phyloP scores from a whole-genome alignment of 2,888 invertebrate species.

The Strigamia transsilvanica region DNA sequence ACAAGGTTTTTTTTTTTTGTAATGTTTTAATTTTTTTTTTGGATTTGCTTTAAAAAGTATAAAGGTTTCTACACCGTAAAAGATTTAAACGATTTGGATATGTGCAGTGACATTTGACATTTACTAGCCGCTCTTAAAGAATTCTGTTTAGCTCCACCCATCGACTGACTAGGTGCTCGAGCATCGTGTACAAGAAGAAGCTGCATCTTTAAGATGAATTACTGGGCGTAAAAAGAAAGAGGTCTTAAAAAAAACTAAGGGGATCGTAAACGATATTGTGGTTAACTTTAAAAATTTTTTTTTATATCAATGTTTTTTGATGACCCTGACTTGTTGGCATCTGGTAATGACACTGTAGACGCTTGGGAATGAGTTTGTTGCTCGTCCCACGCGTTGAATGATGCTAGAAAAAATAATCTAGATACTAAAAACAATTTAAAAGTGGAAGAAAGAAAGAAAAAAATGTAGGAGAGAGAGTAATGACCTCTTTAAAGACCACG shows the following conservation, averaged over 20 bases:
- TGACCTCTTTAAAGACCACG: slow-evolving; percentile 18
- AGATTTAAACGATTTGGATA: neutral
- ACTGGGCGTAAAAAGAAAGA: neutral
- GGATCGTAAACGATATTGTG: slow-evolving; percentile 1
- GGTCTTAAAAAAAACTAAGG: neutral
- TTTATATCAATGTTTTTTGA: slow-evolving; percentile 3
- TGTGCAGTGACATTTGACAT: slow-evolving; percentile 36
- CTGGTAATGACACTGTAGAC: slow-evolving; percentile 44
- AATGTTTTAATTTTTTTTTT: too few relatives aligned
- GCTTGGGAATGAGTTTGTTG: slow-evolving; percentile 33
- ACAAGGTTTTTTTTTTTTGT: neutral
- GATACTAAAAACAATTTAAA: neutral
- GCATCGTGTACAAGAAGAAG: slow-evolving; percentile 1
- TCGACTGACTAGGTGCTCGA: slow-evolving; percentile 27
- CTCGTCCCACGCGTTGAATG: slow-evolving; percentile 9
- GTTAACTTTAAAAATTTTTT: neutral
- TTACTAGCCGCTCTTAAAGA: slow-evolving; percentile 23
- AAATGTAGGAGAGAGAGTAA: slow-evolving; percentile 43
- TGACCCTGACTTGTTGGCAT: slow-evolving; percentile 25
- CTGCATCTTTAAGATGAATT: slow-evolving; percentile 34
- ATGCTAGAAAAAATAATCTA: slow-evolving; percentile 6
- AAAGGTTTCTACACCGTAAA: too few relatives aligned
- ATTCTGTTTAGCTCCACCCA: slow-evolving; percentile 25
- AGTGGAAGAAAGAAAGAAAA: neutral
- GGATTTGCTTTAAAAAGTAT: too few relatives aligned